These are phyloP conservation scores for Oscheius sp. DNA, from an alignment of 2,888 invertebrate genomes.

Conservation along the genomic window DNA sequence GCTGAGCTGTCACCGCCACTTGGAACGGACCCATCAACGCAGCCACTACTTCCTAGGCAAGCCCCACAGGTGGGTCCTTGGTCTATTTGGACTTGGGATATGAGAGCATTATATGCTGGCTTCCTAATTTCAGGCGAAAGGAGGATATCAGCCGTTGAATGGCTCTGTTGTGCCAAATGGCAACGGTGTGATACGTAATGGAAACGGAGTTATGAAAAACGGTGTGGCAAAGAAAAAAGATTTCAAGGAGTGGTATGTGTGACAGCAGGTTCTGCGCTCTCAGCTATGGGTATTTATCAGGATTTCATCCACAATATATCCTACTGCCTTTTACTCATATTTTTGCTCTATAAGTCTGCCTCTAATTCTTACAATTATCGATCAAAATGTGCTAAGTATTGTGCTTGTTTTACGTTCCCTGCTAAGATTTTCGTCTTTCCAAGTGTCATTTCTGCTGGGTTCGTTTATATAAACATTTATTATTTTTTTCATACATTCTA, in stretches of 20 bases:
- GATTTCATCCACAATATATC: conserved; percentile 16
- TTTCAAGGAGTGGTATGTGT: conserved; percentile 69
- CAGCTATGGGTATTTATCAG: conserved; percentile 24
- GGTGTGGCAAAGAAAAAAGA: conserved; percentile 61
- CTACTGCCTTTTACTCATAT: conserved; percentile 19
- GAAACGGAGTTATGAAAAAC: conserved; percentile 41
- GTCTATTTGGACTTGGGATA: background rate
- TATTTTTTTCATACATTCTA: background rate
- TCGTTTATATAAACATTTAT: conserved; percentile 10
- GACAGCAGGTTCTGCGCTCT: conserved; percentile 7
- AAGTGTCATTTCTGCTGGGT: conserved; percentile 26
- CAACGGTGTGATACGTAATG: conserved; percentile 40
- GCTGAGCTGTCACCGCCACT: conserved; percentile 64
- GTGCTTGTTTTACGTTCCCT: background rate
- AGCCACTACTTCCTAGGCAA: conserved; percentile 45
- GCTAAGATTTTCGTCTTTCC: conserved; percentile 26
- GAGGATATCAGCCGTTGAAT: conserved; percentile 62
- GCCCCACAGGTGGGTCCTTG: conserved; percentile 36
- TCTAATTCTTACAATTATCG: background rate
- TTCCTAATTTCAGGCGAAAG: conserved; percentile 45
- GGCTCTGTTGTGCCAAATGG: conserved; percentile 53
- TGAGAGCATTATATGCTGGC: background rate
- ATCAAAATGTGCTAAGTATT: conserved; percentile 1
- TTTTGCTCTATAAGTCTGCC: conserved; percentile 5
- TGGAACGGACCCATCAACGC: conserved; percentile 49